phyloP scores from a whole-genome alignment of 2,113 vertebrate species.

The Spheniscus mendiculus region DNA sequence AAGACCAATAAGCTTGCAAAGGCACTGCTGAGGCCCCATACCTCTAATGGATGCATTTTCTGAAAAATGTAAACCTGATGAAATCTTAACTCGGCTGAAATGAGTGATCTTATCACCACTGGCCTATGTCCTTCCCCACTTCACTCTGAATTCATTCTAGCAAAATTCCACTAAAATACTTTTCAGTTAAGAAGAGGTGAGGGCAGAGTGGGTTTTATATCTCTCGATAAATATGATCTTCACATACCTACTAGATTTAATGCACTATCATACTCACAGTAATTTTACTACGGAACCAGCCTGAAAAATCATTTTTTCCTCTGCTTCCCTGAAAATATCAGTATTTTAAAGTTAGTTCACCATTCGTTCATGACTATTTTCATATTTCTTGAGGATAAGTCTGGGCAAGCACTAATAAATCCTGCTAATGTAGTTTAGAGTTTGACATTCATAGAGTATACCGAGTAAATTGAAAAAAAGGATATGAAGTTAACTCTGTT shows the following conservation, averaged over 20 bases:
- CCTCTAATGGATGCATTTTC: constrained; percentile 7
- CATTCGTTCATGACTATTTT: constrained; percentile 46
- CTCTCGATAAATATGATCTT: constrained; percentile 26
- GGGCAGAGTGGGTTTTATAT: not conserved
- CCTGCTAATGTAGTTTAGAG: constrained; percentile 59
- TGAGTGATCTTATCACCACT: constrained; percentile 26
- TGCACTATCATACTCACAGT: not conserved
- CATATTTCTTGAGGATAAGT: constrained; percentile 45
- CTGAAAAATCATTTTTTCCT: not conserved
- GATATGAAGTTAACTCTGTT: constrained; percentile 76
- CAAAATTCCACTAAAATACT: constrained; percentile 30
- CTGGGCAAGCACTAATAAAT: constrained; percentile 47
- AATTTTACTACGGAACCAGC: constrained; percentile 45
- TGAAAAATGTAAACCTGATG: constrained; percentile 32
- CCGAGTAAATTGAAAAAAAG: constrained; percentile 37
- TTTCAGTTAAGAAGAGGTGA: constrained; percentile 28
- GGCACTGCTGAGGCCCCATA: not conserved
- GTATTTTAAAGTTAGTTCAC: constrained; percentile 18
- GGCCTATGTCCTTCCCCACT: constrained; percentile 12
- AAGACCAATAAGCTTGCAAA: not conserved
- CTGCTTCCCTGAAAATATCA: not conserved
- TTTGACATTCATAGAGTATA: constrained; percentile 66
- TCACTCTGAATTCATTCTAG: constrained; percentile 27
- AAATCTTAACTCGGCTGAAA: constrained; percentile 55
- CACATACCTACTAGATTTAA: not conserved